Evolutionary conservation across 1,140 invertebrate species (phyloP).

Genomic region (Pentalonia nigronervosa): DNA sequence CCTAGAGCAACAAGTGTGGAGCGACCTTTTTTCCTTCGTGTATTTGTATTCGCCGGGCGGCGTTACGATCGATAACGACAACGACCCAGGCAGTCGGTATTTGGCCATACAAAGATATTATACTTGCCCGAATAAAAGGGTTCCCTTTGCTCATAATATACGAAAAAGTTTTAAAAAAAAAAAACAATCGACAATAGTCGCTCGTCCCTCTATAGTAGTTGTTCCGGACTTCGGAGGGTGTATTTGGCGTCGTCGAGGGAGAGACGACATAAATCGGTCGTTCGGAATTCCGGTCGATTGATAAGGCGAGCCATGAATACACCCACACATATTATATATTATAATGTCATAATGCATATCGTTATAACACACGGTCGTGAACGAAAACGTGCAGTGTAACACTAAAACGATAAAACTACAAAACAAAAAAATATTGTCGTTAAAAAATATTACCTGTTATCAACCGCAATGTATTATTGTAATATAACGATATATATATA

Average conservation of each 20-base stretch:
- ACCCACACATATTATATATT: not conserved
- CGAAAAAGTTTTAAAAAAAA: not conserved
- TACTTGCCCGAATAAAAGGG: not conserved
- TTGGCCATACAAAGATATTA: not conserved
- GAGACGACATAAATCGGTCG: constrained; percentile 27
- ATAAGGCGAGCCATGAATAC: not conserved
- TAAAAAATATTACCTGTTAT: constrained; percentile 24
- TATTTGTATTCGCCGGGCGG: constrained; percentile 39
- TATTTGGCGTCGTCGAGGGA: not conserved
- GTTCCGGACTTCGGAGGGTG: constrained; percentile 36
- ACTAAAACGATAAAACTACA: not conserved
- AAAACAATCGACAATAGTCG: not conserved
- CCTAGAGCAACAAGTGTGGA: constrained; percentile 29
- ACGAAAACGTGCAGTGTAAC: not conserved
- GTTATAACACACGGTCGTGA: not conserved
- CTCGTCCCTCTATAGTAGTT: not conserved
- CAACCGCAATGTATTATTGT: not conserved
- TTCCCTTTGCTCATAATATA: not conserved
- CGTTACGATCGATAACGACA: constrained; percentile 17
- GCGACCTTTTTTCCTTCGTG: constrained; percentile 15
- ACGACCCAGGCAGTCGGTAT: not conserved
- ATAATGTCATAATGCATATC: not conserved
- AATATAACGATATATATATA: too few species aligned
- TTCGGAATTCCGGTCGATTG: constrained; percentile 41
- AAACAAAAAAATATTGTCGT: not conserved